Percentiles rank a stretch among this genome's conserved stretches.
Evolutionary conservation across 64 coral and sea anemone genomes (phyloP).

Genomic region (Montipora cactus): DNA sequence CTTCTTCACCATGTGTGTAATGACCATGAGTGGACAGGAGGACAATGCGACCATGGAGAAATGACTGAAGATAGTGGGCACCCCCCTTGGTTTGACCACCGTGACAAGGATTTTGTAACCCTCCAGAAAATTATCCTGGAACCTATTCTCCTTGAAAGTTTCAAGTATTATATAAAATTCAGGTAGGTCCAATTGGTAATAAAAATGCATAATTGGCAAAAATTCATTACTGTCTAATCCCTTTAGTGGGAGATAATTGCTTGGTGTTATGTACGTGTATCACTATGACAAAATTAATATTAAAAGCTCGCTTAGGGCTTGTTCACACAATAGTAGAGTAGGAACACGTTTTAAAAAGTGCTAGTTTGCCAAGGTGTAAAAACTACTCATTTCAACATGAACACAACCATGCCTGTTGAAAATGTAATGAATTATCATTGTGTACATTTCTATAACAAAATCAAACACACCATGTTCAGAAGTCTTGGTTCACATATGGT

Average conservation of each 20-base stretch:
- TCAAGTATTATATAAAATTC: constrained; percentile 10
- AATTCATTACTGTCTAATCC: constrained; percentile 11
- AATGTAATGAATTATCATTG: background rate
- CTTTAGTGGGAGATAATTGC: background rate
- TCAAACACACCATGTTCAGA: background rate
- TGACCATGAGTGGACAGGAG: constrained; percentile 45
- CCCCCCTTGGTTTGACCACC: constrained; percentile 29
- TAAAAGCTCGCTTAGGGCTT: background rate
- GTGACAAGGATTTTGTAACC: constrained; percentile 36
- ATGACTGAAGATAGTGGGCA: background rate
- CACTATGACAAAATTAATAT: background rate
- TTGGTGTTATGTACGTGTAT: background rate
- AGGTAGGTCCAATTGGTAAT: constrained; percentile 7
- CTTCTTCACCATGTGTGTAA: constrained; percentile 60
- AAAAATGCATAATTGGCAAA: background rate
- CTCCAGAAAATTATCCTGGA: constrained; percentile 44
- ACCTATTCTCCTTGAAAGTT: constrained; percentile 18
- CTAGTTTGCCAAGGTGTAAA: background rate
- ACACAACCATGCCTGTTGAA: background rate
- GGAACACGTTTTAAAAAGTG: background rate
- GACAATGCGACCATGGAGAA: constrained; percentile 35
- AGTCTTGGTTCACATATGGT: background rate
- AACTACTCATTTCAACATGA: background rate
- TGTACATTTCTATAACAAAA: background rate
- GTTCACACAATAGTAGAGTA: background rate